Evolutionary conservation across 2,888 invertebrate species (phyloP).

Genomic region (Lepidonotus clava): DNA sequence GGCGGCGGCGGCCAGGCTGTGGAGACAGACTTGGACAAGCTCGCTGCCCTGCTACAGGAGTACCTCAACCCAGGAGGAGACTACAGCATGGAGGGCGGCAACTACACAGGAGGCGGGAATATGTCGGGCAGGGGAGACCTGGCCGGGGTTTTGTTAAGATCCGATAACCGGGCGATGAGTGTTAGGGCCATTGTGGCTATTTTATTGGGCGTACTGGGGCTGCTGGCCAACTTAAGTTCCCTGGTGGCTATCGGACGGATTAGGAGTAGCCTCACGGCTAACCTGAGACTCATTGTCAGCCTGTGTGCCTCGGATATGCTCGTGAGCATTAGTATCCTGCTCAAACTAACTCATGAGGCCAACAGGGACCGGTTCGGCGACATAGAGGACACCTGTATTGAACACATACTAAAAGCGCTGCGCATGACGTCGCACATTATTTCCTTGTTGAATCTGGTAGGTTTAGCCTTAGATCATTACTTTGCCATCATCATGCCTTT

Average conservation of each 20-base stretch:
- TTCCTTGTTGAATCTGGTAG: slow-evolving; percentile 60
- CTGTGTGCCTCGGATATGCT: slow-evolving; percentile 60
- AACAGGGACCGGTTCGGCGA: too few relatives aligned
- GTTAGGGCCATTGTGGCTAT: slow-evolving; percentile 8
- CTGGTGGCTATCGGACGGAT: slow-evolving; percentile 54
- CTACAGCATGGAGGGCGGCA: neutral
- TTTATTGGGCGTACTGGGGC: slow-evolving; percentile 5
- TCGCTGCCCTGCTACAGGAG: neutral
- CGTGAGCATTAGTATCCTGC: slow-evolving; percentile 56
- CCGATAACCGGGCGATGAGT: neutral
- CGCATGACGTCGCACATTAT: slow-evolving; percentile 54
- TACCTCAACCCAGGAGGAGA: neutral
- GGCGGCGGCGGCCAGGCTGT: neutral
- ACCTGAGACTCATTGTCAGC: slow-evolving; percentile 60
- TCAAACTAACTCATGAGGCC: slow-evolving; percentile 22
- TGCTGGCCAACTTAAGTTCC: slow-evolving; percentile 56
- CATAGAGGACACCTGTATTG: slow-evolving; percentile 45
- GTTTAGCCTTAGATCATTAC: slow-evolving; percentile 62
- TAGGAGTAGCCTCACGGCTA: slow-evolving; percentile 56
- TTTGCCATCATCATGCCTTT: slow-evolving; percentile 59
- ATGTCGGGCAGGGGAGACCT: neutral
- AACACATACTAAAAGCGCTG: slow-evolving; percentile 25
- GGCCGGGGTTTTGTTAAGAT: neutral
- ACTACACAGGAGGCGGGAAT: neutral
- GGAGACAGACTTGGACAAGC: neutral